Evolutionary conservation across 2,113 vertebrate species (phyloP), one percentile per base, ranked within the genome.

Genomic region (Rallus limicola): DNA sequence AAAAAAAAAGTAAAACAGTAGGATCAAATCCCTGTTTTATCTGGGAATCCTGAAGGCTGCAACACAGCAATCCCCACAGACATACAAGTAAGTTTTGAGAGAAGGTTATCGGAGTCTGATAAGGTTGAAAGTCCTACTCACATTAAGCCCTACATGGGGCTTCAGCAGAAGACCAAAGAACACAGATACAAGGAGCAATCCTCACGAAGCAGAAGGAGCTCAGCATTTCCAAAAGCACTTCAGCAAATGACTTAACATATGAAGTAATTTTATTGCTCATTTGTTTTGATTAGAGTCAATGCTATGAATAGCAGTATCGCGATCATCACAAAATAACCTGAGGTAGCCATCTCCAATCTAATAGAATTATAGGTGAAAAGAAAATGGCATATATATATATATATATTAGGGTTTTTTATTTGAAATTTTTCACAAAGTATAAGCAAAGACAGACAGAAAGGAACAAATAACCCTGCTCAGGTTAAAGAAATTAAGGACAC

Each of bases 301-400:
- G 28, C 29, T 59, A 59, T 75, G 8, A 86, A 72, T 12, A 81
- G 33, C 34, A 69, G 15, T 8, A 82, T 6, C 14, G 31, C 0
- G 9, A 82, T 34, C 38, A 38, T 44, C 31, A 77, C 38, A 84
- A n/a, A 46, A 78, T 17, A 60, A 60, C 16, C 4, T 3, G 55
- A 74, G 40, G 46, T n/a, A 85, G 23, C 12, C 21, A 60, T 18
- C 34, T 83, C 0, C 0, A 28, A 48, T 24, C 20, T 50, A 78
- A 70, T 48, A 55, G 82, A 86, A 82, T 33, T 16, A 36, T 1
- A 90, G 6, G 10, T 18, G 84, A 78, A 88, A 86, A 63, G 14
- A 72, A 83, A 72, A 90, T 0, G 0, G 12, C 0, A 1, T 25
- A 34, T 7, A 65, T 18, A 10, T 46, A 62, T 67, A 16, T 42